These are phyloP conservation scores for Drosophila rellima DNA, from an alignment of 2,888 invertebrate genomes.

Conservation along the genomic window DNA sequence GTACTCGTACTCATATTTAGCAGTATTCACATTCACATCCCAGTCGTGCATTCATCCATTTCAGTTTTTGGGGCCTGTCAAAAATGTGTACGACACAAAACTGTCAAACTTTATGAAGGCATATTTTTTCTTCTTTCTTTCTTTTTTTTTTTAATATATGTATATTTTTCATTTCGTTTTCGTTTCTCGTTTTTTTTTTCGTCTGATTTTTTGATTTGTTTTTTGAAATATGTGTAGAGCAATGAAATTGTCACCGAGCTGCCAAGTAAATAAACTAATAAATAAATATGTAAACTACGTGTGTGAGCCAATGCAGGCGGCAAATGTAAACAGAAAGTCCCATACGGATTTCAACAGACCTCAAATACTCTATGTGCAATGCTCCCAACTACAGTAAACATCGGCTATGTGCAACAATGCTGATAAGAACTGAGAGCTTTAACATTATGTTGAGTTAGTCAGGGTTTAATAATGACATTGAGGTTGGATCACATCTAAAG, in stretches of 20 bases:
- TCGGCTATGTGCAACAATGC: slow-evolving; percentile 13
- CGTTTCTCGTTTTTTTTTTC: slow-evolving; percentile 3
- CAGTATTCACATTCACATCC: slow-evolving; percentile 33
- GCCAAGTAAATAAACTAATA: slow-evolving; percentile 67
- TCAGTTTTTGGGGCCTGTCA: slow-evolving; percentile 55
- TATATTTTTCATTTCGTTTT: slow-evolving; percentile 14
- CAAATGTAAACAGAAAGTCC: slow-evolving; percentile 30
- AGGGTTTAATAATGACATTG: slow-evolving; percentile 5
- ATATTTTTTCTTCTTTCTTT: slow-evolving; percentile 38
- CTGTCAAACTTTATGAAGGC: slow-evolving; percentile 64
- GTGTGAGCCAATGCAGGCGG: slow-evolving; percentile 44
- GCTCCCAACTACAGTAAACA: slow-evolving; percentile 18
- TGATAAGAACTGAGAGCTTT: slow-evolving; percentile 6
- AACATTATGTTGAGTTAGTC: not conserved
- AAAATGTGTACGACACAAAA: slow-evolving; percentile 64
- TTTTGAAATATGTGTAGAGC: slow-evolving; percentile 55
- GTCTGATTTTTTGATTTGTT: slow-evolving; percentile 4
- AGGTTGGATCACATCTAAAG: not conserved
- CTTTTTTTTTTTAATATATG: slow-evolving; percentile 8
- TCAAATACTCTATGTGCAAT: slow-evolving; percentile 11
- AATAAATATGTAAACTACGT: slow-evolving; percentile 35
- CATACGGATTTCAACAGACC: slow-evolving; percentile 26
- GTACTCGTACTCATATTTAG: slow-evolving; percentile 17
- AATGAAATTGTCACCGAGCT: slow-evolving; percentile 70
- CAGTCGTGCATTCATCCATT: slow-evolving; percentile 45